Base-by-base conservation (phyloP, 1,140 invertebrate genomes). In the Pogonomyrmex californicus region DNA sequence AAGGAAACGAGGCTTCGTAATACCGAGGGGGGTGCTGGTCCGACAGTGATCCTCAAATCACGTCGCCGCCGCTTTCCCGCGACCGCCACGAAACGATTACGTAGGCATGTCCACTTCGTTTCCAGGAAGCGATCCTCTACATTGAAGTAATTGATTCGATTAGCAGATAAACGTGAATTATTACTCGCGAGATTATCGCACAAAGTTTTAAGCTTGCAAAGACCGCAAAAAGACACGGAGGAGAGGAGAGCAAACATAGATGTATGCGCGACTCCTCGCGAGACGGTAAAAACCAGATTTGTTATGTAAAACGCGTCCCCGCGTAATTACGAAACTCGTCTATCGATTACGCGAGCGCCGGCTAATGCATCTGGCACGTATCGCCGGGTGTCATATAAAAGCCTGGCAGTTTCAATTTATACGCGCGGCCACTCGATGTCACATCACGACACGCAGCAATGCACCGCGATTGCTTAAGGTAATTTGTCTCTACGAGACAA, bases 361-460 rank as follows among this genome's bases (percentile, higher is more conserved):
- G 1, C 30, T 68, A 54, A 79, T 79, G 49, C 41, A 38, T 41
- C n/a, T 78, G 38, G 38, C 56, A 44, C 30, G 9, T 56, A 56
- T 36, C 14, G 65, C 38, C 9, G 23, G 9, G 5, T 73, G 51
- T 44, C 41, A 38, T 38, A 36, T 47, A 73, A 83, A 83, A 83
- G 54, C 54, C 47, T 83, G 79, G 33, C 54, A 62, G 68, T 83
- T 83, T 83, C 68, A 60, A 83, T 83, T 83, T 75, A 41, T 83
- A 73, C 7, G 41, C n/a, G 54, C 30, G 54, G 73, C 5, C 17
- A 82, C 51, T 82, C 54, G 41, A 47, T 38, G 66, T 60, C 66
- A 47, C 44, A 75, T 47, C 54, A 30, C 38, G 33, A 44, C 12
- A n/a, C 23, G 23, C 49, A 17, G 30, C 38, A 70, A 83, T 60